Evolutionary conservation across 2,888 invertebrate species (phyloP).

Genomic region (Heliconius erato): DNA sequence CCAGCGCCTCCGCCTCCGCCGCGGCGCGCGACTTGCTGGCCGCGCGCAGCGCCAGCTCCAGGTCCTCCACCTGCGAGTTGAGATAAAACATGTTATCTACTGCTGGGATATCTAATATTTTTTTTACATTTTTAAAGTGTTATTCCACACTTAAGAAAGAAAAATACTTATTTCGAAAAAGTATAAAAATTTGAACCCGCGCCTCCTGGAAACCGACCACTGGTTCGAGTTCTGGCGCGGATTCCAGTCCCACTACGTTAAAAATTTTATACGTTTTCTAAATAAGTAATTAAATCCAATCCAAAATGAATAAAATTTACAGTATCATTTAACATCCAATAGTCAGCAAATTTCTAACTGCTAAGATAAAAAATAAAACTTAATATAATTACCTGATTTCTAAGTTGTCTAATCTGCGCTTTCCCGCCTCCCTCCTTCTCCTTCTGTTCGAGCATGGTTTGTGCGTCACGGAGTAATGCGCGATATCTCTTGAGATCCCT

Average conservation of each 20-base stretch:
- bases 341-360: neutral
- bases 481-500: slow-evolving; percentile 95
- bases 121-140: too few relatives aligned
- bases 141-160: too few relatives aligned
- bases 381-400: slow-evolving; percentile 86
- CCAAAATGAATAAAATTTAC: neutral
- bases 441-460: slow-evolving; percentile 94
- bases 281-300: too few relatives aligned
- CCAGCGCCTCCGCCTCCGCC: slow-evolving; percentile 94
- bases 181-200: too few relatives aligned
- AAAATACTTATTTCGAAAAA: too few relatives aligned
- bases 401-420: slow-evolving; percentile 90
- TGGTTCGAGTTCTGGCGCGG: too few relatives aligned
- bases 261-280: too few relatives aligned
- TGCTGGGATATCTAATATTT: too few relatives aligned
- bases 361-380: neutral
- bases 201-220: too few relatives aligned
- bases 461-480: slow-evolving; percentile 95
- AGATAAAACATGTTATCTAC: too few relatives aligned
- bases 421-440: slow-evolving; percentile 95
- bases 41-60: slow-evolving; percentile 93
- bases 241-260: too few relatives aligned
- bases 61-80: slow-evolving; percentile 92
- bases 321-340: neutral
- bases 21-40: slow-evolving; percentile 95